phyloP scores from a whole-genome alignment of 2,113 vertebrate genomes.

The Microtus richardsoni region DNA sequence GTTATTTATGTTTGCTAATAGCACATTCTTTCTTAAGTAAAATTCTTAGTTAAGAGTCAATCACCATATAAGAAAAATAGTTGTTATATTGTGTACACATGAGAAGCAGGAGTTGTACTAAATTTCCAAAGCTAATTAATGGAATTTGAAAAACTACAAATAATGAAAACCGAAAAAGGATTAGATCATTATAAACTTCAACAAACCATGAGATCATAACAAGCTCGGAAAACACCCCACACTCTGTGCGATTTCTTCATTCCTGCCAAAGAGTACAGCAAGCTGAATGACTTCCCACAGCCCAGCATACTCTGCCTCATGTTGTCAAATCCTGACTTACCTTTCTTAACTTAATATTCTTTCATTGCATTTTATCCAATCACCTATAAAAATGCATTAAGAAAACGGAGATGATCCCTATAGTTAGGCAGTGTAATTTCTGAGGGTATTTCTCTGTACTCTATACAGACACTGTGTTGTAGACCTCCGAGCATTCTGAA shows the following conservation, averaged over 20 bases:
- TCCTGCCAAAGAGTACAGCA: not conserved
- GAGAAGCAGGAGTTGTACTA: not conserved
- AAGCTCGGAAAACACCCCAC: not conserved
- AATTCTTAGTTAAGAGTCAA: not conserved
- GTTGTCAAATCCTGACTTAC: not conserved
- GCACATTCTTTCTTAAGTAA: conserved; percentile 25
- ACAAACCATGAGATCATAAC: not conserved
- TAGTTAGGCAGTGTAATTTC: not conserved
- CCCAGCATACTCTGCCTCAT: not conserved
- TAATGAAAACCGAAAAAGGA: not conserved
- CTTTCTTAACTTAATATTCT: not conserved
- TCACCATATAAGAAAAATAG: not conserved
- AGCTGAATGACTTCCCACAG: not conserved
- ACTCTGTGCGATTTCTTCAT: not conserved
- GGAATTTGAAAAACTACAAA: not conserved
- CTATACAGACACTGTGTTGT: not conserved
- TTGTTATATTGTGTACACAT: not conserved
- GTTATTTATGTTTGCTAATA: conserved; percentile 25
- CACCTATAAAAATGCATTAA: not conserved
- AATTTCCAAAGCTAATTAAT: not conserved
- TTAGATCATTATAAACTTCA: not conserved
- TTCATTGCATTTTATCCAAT: not conserved
- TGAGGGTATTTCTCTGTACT: not conserved
- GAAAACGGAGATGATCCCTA: not conserved
- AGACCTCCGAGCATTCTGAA: not conserved